phyloP scores from a whole-genome alignment of 2,888 invertebrate genomes.

The Oeneis ivallda region DNA sequence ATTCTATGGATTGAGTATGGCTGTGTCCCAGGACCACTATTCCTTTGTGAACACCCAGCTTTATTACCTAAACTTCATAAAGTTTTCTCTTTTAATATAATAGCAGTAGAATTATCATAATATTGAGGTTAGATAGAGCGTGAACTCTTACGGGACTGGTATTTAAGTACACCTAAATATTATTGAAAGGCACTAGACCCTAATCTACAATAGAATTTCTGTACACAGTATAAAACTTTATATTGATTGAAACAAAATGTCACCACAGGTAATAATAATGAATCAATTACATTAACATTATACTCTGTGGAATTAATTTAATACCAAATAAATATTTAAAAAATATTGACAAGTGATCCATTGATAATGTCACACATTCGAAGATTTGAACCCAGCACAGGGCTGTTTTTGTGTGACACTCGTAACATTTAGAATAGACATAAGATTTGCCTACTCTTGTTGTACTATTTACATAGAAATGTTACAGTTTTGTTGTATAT shows the following conservation, averaged over 20 bases:
- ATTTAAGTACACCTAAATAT: constrained; percentile 67
- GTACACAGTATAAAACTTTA: constrained; percentile 59
- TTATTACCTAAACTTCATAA: neutral
- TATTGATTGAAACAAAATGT: constrained; percentile 35
- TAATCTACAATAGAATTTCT: constrained; percentile 75
- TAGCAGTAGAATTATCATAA: constrained; percentile 27
- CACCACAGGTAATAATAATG: constrained; percentile 21
- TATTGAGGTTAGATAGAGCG: constrained; percentile 31
- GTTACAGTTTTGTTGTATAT: too few relatives aligned
- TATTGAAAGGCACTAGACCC: constrained; percentile 76
- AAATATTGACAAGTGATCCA: neutral
- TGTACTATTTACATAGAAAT: too few relatives aligned
- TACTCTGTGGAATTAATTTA: neutral
- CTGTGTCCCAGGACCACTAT: neutral
- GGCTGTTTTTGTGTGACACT: too few relatives aligned
- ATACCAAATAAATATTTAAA: neutral
- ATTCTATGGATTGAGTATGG: neutral
- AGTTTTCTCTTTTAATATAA: constrained; percentile 7
- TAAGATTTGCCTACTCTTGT: too few relatives aligned
- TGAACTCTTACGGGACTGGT: constrained; percentile 37
- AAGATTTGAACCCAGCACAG: too few relatives aligned
- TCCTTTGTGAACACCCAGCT: neutral
- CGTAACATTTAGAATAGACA: too few relatives aligned
- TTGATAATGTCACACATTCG: neutral
- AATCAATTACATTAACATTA: neutral